phyloP scores from a whole-genome alignment of 2,797 vertebrate genomes.

The Allobates femoralis region DNA sequence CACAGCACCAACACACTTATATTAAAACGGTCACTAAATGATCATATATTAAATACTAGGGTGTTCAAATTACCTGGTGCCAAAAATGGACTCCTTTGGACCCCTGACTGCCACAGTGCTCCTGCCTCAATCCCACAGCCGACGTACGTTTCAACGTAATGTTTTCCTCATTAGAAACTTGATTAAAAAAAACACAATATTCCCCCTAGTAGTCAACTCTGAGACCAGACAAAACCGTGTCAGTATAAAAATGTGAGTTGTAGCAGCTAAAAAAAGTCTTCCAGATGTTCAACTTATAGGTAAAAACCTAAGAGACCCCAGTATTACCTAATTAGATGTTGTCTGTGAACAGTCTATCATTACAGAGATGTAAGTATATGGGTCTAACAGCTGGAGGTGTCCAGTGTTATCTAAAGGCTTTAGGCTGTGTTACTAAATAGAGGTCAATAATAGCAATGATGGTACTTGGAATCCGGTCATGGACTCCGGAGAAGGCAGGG shows the following conservation, averaged over 20 bases:
- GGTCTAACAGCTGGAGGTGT: background rate
- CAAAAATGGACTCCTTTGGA: too few species aligned
- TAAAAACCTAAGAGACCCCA: background rate
- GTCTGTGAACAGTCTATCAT: background rate
- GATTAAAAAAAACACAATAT: background rate
- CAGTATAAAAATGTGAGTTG: background rate
- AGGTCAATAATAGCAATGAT: background rate
- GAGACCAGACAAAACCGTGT: background rate
- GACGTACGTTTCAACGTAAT: too few species aligned
- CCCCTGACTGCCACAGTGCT: too few species aligned
- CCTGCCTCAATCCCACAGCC: too few species aligned
- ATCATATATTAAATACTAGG: too few species aligned
- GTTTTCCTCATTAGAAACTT: slow-evolving; percentile 22
- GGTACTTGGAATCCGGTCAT: background rate
- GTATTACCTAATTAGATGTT: background rate
- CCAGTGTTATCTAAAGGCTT: background rate
- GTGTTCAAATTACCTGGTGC: too few species aligned
- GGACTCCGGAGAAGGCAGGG: background rate
- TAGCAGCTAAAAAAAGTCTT: background rate
- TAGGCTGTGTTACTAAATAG: background rate
- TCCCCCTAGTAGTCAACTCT: background rate
- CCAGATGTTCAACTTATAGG: background rate
- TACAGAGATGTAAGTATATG: background rate
- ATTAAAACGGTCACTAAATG: too few species aligned
- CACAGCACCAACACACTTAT: too few species aligned